phyloP scores from a whole-genome alignment of 2,797 vertebrate genomes.

The Platalea minor region DNA sequence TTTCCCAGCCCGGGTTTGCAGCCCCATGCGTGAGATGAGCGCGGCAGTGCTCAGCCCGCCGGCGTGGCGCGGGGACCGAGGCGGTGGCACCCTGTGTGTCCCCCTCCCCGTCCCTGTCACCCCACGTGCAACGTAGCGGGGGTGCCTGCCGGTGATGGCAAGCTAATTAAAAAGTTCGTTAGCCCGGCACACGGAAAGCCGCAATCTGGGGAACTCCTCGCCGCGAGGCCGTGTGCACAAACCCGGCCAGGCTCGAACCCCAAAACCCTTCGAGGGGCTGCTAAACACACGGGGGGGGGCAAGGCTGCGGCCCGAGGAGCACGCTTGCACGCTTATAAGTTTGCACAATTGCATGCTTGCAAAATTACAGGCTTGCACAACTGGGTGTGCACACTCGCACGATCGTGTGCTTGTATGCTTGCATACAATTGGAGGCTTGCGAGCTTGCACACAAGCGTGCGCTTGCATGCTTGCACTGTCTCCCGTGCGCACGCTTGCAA shows the following conservation, averaged over 20 bases:
- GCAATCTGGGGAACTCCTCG: not conserved
- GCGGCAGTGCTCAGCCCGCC: not conserved
- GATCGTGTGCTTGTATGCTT: rapidly evolving
- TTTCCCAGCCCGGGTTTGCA: not conserved
- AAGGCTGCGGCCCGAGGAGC: not conserved
- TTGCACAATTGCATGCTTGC: not conserved
- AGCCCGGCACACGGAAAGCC: rapidly evolving
- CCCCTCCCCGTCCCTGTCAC: not conserved
- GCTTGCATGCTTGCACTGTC: not conserved
- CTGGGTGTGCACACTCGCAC: not conserved
- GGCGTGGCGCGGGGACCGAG: rapidly evolving
- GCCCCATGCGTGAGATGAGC: not conserved
- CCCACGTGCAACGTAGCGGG: rapidly evolving
- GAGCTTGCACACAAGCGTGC: not conserved
- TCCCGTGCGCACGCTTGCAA: rapidly evolving
- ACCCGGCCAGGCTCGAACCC: no score
- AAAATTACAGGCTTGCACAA: rapidly evolving
- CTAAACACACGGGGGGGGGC: no score
- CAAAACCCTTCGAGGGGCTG: not conserved
- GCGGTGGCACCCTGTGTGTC: not conserved
- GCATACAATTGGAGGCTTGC: not conserved
- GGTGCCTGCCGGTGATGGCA: rapidly evolving
- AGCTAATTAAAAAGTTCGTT: not conserved
- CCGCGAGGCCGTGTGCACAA: not conserved
- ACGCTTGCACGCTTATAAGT: no score